phyloP scores from a whole-genome alignment of 35 echinoderm and acorn worm genomes.

The Apostichopus parvimensis region DNA sequence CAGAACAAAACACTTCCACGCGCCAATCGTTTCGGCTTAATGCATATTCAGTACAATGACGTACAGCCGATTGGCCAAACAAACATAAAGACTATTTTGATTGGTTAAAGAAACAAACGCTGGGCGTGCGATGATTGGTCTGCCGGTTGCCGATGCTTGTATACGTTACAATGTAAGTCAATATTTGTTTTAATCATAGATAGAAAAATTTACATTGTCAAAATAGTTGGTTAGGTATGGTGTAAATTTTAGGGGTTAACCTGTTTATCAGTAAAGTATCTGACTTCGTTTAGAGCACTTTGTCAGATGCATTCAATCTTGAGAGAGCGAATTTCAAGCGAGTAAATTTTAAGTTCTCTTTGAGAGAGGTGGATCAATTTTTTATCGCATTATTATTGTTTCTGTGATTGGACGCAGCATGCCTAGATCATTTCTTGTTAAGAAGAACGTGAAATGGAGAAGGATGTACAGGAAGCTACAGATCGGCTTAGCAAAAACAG shows the following conservation, averaged over 20 bases:
- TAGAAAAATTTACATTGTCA: background rate
- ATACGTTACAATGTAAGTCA: slow-evolving; percentile 32
- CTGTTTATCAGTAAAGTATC: slow-evolving; percentile 36
- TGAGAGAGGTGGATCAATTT: background rate
- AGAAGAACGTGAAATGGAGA: slow-evolving; percentile 40
- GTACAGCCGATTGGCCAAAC: slow-evolving; percentile 4
- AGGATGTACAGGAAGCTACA: slow-evolving; percentile 38
- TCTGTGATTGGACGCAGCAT: slow-evolving; percentile 6
- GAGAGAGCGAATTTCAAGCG: background rate
- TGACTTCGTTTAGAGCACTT: background rate
- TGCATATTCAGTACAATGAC: slow-evolving; percentile 31
- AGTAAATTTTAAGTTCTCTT: slow-evolving; percentile 8
- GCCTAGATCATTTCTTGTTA: slow-evolving; percentile 43
- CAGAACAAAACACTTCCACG: slow-evolving; percentile 34
- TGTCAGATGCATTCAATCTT: background rate
- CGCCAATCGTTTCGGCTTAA: background rate
- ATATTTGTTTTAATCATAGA: slow-evolving; percentile 44
- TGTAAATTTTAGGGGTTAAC: slow-evolving; percentile 18
- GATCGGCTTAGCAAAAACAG: slow-evolving; percentile 34
- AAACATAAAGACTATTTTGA: slow-evolving; percentile 22
- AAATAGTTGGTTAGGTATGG: background rate
- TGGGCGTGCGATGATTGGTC: slow-evolving; percentile 24
- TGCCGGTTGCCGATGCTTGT: background rate
- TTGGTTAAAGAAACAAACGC: slow-evolving; percentile 12
- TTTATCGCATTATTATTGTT: background rate